Evolutionary conservation across 2,888 invertebrate species (phyloP), one percentile per base, ranked within the genome.

Genomic region (Tetranychus piercei): DNA sequence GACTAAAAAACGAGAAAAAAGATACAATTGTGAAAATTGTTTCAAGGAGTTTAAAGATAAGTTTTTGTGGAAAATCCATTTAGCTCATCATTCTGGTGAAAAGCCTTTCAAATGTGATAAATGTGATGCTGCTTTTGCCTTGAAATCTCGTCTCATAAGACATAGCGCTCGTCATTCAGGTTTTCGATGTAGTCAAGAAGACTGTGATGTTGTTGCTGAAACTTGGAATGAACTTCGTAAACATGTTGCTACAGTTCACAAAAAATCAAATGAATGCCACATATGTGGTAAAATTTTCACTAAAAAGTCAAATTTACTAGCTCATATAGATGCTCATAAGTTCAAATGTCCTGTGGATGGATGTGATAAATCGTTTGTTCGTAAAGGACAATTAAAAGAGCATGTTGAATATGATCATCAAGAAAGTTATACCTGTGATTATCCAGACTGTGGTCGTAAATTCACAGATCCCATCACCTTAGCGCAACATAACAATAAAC

Each of bases 51-150:
- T 75, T 55, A 73, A 73, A 70, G 23, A 45, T 6, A 75, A 75
- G 45, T 75, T 73, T 64, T 43, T 71, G 20, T 44, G 73, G 18
- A 75, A 70, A 75, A 71, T 43, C 18, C 75, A 75, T 73, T 23
- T 20, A 8, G 67, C 22, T 23, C 44, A 67, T 64, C 75, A 75
- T 64, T 69, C 66, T 6, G 75, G 75, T n/a, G 55, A 70, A 9
- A 75, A 75, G 20, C 75, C 75, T 9, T 75, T 75, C 43, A 55
- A 73, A 34, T 75, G 75, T 73, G 22, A 75, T n/a, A 15, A 71
- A 75, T 75, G 75, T 34, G 73, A 75, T n/a, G 23, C 66, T 55
- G 8, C 55, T 7, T 75, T 75, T 34, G 73, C 71, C 18, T 34
- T 55, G 23, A 7, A 45, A 70, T 22, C 70, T 6, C 67, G 73